Evolutionary conservation across 2,888 invertebrate species (phyloP).

Genomic region (Cosmia pyralina): DNA sequence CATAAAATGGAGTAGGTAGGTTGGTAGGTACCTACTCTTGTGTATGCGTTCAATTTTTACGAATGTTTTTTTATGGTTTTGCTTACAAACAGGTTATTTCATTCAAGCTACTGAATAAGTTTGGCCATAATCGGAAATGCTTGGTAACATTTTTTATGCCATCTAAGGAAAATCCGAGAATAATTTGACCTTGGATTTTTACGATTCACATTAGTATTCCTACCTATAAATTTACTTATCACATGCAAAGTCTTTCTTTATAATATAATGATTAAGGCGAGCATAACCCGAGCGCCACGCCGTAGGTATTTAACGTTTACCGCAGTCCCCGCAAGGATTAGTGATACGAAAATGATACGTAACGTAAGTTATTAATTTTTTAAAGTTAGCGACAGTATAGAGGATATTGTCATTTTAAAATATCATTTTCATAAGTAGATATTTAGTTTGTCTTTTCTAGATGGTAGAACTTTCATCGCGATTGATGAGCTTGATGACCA

Average conservation of each 20-base stretch:
- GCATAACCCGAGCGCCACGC: too few relatives aligned
- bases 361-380: too few relatives aligned
- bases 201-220: too few relatives aligned
- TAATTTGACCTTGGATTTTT: not conserved
- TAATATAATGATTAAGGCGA: too few relatives aligned
- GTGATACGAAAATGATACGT: too few relatives aligned
- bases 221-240: not conserved
- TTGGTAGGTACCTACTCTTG: not conserved
- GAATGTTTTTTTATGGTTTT: not conserved
- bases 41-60: not conserved
- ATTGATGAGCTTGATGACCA: not conserved
- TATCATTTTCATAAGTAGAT: not conserved
- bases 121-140: slow-evolving; percentile 4
- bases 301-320: too few relatives aligned
- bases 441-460: not conserved
- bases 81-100: not conserved
- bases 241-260: not conserved
- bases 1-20: slow-evolving; percentile 4
- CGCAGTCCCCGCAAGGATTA: too few relatives aligned
- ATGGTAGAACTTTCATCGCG: not conserved
- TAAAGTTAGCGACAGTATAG: not conserved
- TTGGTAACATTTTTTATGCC: not conserved
- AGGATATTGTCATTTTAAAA: not conserved
- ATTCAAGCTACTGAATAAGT: not conserved
- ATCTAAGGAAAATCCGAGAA: not conserved